Evolutionary conservation across 2,888 invertebrate genomes (phyloP).

Genomic region (Cataglyphis albicans): DNA sequence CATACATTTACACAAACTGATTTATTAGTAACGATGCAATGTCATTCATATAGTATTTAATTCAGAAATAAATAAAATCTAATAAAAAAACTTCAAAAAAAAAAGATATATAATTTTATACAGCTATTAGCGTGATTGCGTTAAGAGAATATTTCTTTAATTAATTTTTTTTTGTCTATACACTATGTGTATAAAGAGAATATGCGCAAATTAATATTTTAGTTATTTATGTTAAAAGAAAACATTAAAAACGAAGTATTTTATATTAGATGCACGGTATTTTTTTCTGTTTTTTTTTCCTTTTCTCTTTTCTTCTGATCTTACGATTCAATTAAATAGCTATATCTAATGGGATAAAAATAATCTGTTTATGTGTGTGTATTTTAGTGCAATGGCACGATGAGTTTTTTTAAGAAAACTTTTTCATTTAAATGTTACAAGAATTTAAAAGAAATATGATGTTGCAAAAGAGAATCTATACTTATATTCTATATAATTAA

Average conservation of each 20-base stretch:
- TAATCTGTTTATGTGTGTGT: too few species aligned
- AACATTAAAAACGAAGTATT: neutral
- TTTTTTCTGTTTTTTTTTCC: neutral
- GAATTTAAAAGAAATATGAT: neutral
- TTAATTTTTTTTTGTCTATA: neutral
- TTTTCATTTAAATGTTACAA: neutral
- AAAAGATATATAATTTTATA: neutral
- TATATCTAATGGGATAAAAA: neutral
- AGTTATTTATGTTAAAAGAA: neutral
- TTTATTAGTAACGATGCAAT: neutral
- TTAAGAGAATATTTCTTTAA: neutral
- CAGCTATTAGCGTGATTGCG: neutral
- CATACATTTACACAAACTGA: neutral
- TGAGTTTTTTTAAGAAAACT: neutral
- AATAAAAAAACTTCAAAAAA: neutral
- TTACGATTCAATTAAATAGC: neutral
- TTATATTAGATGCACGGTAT: neutral
- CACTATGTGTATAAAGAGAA: too few species aligned
- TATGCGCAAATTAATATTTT: neutral
- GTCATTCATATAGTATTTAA: neutral
- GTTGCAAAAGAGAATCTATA: neutral
- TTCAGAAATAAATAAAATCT: neutral
- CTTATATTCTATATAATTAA: neutral
- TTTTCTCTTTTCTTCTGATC: neutral
- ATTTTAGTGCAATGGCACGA: neutral